Evolutionary conservation across 2,113 vertebrate species (phyloP).

Genomic region (Xiphorhynchus elegans): DNA sequence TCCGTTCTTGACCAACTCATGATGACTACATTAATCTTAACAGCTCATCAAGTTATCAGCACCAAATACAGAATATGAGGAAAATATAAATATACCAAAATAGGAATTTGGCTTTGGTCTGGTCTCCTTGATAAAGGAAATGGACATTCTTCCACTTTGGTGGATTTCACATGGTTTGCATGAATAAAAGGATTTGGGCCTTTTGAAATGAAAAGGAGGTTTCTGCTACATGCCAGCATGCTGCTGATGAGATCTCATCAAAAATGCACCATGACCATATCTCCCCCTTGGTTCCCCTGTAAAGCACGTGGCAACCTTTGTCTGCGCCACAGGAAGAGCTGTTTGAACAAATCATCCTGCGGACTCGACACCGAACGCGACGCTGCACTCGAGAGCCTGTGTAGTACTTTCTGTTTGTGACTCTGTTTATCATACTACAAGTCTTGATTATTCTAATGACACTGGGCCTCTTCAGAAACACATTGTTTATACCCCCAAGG

Average conservation of each 20-base stretch:
- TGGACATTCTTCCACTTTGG: neutral
- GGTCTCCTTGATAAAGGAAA: neutral
- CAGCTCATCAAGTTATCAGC: neutral
- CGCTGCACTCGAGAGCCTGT: neutral
- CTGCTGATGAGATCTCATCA: neutral
- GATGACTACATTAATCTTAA: neutral
- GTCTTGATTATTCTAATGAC: conserved; percentile 72
- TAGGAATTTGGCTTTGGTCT: neutral
- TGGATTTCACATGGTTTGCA: neutral
- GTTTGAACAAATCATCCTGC: conserved; percentile 39
- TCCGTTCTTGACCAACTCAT: neutral
- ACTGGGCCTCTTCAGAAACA: conserved; percentile 51
- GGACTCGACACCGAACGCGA: neutral
- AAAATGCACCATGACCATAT: conserved; percentile 53
- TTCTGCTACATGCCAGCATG: neutral
- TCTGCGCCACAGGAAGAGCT: conserved; percentile 22
- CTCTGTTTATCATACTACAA: conserved; percentile 66
- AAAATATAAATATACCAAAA: neutral
- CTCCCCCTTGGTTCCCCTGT: neutral
- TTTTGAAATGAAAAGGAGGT: neutral
- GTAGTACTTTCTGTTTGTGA: conserved; percentile 17
- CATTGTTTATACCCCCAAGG: conserved; percentile 69
- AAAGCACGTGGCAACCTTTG: neutral
- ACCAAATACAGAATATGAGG: neutral
- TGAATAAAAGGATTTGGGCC: neutral